Evolutionary conservation across 2,888 invertebrate genomes (phyloP), one percentile per base, ranked within the genome.

Genomic region (Clepsis dumicolana): DNA sequence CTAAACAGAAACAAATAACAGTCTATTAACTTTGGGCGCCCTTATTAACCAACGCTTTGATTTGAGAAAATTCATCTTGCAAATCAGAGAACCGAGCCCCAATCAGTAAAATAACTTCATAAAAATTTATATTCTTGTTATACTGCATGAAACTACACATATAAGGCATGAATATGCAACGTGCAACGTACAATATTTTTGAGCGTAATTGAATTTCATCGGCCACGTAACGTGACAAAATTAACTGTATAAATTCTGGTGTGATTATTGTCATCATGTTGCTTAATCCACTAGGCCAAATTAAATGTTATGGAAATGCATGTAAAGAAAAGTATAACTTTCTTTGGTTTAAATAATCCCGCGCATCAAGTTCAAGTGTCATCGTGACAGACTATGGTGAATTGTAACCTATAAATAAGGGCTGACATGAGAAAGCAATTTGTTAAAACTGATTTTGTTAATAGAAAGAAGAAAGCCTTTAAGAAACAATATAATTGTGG

Each of bases 1-100:
- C 29, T 29, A 38, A 57, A 66, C 61, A 62, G 29, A 41, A 60
- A 65, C 44, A 66, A 66, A 62, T 59, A 65, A 57, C 25, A 38
- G 35, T 61, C 61, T 44, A 35, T 48, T 66, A 66, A 66, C 44
- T 61, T 61, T 10, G 16, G 32, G 48, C 66, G 1, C 54, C 44
- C 53, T 44, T n/a, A n/a, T 61, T 18, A 59, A 35, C 12, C 35
- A 57, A 50, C 14, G 18, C 0, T 56, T 4, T 38, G 12, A 27
- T 25, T 21, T 21, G 14, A 18, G 35, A 35, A 35, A 10, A 35
- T 3, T 35, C 12, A 12, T 35, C 35, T 35, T 14, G 14, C 10
- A 35, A 35, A 35, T 10, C 35, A 12, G 8, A 12, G 14, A 35
- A 35, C 8, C 14, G 10, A 35, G 10, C 35, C 12, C 14, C 35